phyloP scores from a whole-genome alignment of 92 coral and sea anemone genomes.

The Zoanthus solanderi region DNA sequence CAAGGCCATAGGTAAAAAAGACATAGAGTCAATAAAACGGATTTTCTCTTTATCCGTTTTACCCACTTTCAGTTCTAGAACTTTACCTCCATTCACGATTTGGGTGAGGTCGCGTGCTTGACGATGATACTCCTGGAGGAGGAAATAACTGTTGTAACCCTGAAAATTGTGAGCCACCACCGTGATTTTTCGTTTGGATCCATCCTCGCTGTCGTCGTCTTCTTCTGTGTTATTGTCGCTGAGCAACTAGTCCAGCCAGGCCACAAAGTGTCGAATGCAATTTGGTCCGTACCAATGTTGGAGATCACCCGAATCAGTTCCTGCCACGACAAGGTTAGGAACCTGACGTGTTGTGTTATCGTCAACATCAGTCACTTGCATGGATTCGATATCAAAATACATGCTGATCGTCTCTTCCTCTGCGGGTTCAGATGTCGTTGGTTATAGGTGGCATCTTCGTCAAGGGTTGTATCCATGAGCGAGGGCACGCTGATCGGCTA shows the following conservation, averaged over 20 bases:
- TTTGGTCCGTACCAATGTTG: background rate
- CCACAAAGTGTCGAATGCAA: background rate
- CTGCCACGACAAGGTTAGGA: background rate
- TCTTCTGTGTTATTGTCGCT: background rate
- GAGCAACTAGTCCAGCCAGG: conserved; percentile 29
- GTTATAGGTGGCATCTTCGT: background rate
- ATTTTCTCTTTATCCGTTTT: too few species aligned
- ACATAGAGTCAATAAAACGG: too few species aligned
- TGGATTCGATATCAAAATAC: background rate
- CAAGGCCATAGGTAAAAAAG: too few species aligned
- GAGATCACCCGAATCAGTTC: background rate
- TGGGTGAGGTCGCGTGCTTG: too few species aligned
- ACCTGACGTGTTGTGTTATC: background rate
- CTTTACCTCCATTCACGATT: too few species aligned
- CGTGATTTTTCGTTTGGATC: conserved; percentile 2
- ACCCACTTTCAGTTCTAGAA: too few species aligned
- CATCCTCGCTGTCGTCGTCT: background rate
- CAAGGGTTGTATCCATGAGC: background rate
- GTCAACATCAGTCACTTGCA: background rate
- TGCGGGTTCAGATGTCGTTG: too few species aligned
- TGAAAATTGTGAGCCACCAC: conserved; percentile 46
- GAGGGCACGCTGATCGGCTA: background rate
- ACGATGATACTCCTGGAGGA: too few species aligned
- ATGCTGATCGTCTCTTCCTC: background rate
- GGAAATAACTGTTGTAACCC: conserved; percentile 30